Conservation (phyloP, 2,888 invertebrate genomes). For the Patella caerulea region DNA sequence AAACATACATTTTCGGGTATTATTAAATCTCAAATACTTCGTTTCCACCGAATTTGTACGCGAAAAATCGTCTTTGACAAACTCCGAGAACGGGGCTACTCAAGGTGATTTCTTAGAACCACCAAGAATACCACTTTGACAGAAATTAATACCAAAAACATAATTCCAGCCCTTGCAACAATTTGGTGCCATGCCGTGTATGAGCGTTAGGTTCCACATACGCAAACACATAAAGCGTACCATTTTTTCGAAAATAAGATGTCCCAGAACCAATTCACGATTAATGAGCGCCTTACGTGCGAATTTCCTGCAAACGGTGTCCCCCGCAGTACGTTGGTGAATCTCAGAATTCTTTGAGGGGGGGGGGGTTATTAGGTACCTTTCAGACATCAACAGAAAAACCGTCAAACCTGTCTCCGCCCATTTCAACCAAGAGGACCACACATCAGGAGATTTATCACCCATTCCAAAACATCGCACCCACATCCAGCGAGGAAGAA, state of each 20-base stretch:
- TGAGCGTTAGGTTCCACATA: too few species aligned
- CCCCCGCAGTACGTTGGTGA: neutral
- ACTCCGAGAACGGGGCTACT: neutral
- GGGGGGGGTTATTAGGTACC: neutral
- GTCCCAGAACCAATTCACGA: neutral
- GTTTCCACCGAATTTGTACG: constrained; percentile 1
- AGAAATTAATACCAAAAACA: neutral
- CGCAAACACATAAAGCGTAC: too few species aligned
- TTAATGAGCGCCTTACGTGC: neutral
- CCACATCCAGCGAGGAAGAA: too few species aligned
- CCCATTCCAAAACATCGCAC: too few species aligned
- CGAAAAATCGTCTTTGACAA: neutral
- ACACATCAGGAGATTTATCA: neutral
- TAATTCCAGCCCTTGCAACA: too few species aligned
- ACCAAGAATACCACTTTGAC: neutral
- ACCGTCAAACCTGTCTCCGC: neutral
- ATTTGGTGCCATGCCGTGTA: too few species aligned
- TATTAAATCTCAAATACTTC: neutral
- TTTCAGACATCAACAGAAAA: neutral
- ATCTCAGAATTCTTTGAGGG: neutral
- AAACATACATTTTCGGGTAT: constrained; percentile 1
- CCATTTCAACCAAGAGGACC: neutral
- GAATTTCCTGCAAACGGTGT: neutral
- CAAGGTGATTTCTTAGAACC: neutral
- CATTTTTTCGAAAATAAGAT: too few species aligned